Base-by-base conservation (phyloP, 2,113 vertebrate species). In the Rhineura floridana region DNA sequence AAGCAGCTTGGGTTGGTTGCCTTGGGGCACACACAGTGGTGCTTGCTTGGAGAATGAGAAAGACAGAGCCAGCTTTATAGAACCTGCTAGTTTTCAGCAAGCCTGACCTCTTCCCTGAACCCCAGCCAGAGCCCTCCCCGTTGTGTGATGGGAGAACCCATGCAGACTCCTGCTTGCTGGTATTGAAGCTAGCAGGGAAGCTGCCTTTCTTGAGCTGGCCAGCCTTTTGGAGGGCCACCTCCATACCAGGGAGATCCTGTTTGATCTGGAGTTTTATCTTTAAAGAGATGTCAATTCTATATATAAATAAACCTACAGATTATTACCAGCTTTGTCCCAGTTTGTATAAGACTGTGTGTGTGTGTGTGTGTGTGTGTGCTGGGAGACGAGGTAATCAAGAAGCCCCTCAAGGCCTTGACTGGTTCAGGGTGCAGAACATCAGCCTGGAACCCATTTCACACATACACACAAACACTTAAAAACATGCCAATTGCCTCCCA, bases 291-390 rank as follows among this genome's bases (percentile, higher is more conserved):
- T 87, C 82, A 69, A 82, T 82, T 87, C 67, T 87, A 72, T 81
- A 73, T 81, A 87, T 75, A 87, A 82, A 82, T 82, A 87, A 87
- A 87, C 67, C 67, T 73, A 87, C 69, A 33, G 42, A 87, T 87
- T 87, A 87, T 87, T 87, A 73, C 42, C 86, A n/a, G 6, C 36
- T 23, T 4, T 23, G 28, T 55, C 25, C 28, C 1, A 1, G 2
- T 80, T 6, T 72, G 36, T 67, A 13, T 1, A 8, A 30, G 4
- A 23, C 0, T 12, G 21, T n/a, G n/a, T n/a, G n/a, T n/a, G n/a
- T n/a, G n/a, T n/a, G n/a, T n/a, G n/a, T n/a, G n/a, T n/a, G n/a
- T n/a, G n/a, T n/a, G n/a, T n/a, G n/a, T n/a, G n/a, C 6, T 4
- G 46, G 28, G 10, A 46, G 2, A 12, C 36, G 78, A 6, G 28